Evolutionary conservation across 2,888 invertebrate genomes (phyloP).

Genomic region (Hydraecia micacea): DNA sequence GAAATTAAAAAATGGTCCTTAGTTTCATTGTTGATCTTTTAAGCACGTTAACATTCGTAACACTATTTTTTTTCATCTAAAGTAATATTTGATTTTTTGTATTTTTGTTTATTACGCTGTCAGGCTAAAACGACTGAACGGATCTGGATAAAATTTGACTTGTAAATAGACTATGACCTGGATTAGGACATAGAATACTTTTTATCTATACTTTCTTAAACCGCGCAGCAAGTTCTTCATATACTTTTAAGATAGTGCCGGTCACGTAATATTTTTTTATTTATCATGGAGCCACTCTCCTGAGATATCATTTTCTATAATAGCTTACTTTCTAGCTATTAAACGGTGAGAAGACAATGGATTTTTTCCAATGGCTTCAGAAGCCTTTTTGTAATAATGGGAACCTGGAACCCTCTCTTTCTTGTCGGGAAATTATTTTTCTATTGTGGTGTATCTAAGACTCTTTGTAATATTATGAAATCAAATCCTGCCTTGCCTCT

Average conservation of each 20-base stretch:
- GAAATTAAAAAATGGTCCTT: background rate
- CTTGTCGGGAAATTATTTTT: background rate
- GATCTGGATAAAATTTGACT: no score
- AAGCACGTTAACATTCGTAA: background rate
- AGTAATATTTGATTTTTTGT: no score
- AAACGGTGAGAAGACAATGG: slow-evolving; percentile 17
- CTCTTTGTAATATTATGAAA: background rate
- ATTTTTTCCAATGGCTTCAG: slow-evolving; percentile 17
- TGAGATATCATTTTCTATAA: background rate
- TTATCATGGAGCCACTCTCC: background rate
- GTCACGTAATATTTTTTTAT: background rate
- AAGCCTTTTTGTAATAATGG: slow-evolving; percentile 20
- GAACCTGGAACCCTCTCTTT: background rate
- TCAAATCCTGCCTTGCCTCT: background rate
- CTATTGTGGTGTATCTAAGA: background rate
- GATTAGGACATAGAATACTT: background rate
- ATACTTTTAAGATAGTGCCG: background rate
- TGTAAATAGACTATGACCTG: no score
- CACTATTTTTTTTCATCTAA: background rate
- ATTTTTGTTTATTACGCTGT: no score
- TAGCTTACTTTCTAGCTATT: slow-evolving; percentile 14
- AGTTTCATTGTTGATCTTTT: background rate
- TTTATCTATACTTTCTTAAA: background rate
- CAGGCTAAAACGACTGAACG: no score
- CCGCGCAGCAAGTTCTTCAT: background rate